Conservation (phyloP, 2,888 invertebrate genomes). For the Maniola hyperantus region DNA sequence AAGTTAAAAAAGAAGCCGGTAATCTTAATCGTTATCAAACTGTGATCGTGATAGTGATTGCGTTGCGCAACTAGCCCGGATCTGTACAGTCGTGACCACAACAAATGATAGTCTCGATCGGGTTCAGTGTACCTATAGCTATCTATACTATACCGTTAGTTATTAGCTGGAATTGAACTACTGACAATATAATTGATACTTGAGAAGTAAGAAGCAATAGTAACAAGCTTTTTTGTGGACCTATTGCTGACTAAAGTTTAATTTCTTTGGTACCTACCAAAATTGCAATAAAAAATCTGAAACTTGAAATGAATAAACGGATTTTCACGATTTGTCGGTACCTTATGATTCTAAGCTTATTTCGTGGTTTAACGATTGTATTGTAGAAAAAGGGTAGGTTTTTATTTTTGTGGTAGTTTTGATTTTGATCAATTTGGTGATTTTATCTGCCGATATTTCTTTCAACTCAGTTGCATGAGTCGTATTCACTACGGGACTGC, state of each 20-base stretch:
- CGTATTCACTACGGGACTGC: no score
- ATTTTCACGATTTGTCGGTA: no score
- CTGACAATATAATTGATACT: slow-evolving; percentile 27
- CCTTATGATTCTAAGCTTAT: no score
- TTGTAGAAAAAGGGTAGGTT: no score
- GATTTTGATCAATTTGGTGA: no score
- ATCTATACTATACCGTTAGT: slow-evolving; percentile 16
- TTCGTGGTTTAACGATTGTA: no score
- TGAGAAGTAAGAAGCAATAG: slow-evolving; percentile 3
- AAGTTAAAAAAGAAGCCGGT: neutral
- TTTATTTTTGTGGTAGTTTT: no score
- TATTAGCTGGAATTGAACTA: slow-evolving; percentile 28
- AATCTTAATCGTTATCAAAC: neutral
- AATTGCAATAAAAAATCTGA: neutral
- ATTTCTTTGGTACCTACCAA: neutral
- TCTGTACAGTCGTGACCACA: slow-evolving; percentile 19
- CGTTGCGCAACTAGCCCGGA: slow-evolving; percentile 9
- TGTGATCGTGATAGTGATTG: neutral
- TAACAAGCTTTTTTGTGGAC: neutral
- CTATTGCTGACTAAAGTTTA: slow-evolving; percentile 2
- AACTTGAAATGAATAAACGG: no score
- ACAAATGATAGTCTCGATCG: slow-evolving; percentile 16
- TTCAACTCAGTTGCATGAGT: no score
- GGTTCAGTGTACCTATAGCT: slow-evolving; percentile 33
- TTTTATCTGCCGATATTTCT: no score